Evolutionary conservation across 2,113 vertebrate species (phyloP).

Genomic region (Beaufortia kweichowensis): DNA sequence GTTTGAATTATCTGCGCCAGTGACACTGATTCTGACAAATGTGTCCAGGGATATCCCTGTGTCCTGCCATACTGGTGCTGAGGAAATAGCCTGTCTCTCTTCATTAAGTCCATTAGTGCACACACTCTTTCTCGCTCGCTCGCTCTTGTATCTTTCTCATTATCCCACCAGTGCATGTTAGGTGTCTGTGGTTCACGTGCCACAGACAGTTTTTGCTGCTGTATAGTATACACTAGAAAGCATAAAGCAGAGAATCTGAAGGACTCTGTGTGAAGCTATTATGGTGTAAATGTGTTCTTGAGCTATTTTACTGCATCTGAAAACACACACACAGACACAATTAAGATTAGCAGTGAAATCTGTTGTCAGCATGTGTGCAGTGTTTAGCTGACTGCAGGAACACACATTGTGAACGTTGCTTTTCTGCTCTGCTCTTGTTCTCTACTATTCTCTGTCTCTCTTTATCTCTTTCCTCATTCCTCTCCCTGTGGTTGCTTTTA

Average conservation of each 20-base stretch:
- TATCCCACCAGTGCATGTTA: slow-evolving; percentile 14
- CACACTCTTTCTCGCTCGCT: background rate
- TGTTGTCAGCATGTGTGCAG: slow-evolving; percentile 20
- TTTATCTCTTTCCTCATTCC: background rate
- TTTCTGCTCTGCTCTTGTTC: background rate
- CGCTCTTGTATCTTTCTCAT: background rate
- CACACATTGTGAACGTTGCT: background rate
- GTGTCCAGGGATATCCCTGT: slow-evolving; percentile 48
- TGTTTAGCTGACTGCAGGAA: slow-evolving; percentile 36
- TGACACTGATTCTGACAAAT: slow-evolving; percentile 63
- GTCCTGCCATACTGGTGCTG: slow-evolving; percentile 34
- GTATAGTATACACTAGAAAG: background rate
- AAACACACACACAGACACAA: background rate
- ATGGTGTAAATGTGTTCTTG: background rate
- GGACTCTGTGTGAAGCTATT: background rate
- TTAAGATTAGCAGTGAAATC: slow-evolving; percentile 15
- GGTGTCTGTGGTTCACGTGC: slow-evolving; percentile 7
- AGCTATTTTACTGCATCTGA: background rate
- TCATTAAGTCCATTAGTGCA: slow-evolving; percentile 41
- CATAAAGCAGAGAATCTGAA: background rate
- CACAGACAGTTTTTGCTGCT: slow-evolving; percentile 9
- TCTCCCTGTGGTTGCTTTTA: slow-evolving; percentile 28
- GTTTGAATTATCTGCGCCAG: slow-evolving; percentile 62
- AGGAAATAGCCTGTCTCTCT: slow-evolving; percentile 53
- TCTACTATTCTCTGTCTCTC: background rate